Conservation (phyloP, 1,140 invertebrate genomes). For the Neodiprion pinetum region DNA sequence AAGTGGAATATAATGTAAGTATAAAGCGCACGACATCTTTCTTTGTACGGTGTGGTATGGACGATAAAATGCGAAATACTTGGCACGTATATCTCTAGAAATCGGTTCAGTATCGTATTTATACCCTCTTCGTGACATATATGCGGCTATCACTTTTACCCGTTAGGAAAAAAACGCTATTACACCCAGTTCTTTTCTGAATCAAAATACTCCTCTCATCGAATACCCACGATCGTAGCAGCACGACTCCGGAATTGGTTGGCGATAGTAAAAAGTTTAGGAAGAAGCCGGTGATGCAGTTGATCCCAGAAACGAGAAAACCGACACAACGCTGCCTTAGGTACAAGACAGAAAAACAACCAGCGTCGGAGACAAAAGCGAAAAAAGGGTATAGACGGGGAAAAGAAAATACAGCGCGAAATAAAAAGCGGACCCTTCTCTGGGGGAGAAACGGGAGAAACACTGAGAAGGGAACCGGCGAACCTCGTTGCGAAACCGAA, state of each 20-base stretch:
- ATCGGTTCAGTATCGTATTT: not conserved
- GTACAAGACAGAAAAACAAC: slow-evolving; percentile 10
- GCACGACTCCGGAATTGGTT: slow-evolving; percentile 40
- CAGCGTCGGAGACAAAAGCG: slow-evolving; percentile 6
- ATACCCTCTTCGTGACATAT: not conserved
- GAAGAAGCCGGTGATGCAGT: slow-evolving; percentile 34
- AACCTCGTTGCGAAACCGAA: not conserved
- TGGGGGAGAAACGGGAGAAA: not conserved
- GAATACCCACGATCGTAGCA: not conserved
- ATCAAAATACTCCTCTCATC: not conserved
- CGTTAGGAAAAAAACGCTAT: too few relatives aligned
- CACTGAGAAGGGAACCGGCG: not conserved
- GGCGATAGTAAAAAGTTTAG: slow-evolving; percentile 22
- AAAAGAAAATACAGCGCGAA: slow-evolving; percentile 6
- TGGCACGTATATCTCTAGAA: not conserved
- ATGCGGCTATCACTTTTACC: not conserved
- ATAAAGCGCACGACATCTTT: too few relatives aligned
- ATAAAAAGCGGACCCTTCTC: not conserved
- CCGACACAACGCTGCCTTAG: slow-evolving; percentile 7
- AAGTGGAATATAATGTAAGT: too few relatives aligned
- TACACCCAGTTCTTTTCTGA: not conserved
- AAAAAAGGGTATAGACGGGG: slow-evolving; percentile 7
- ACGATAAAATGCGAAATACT: too few relatives aligned
- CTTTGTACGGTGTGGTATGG: too few relatives aligned
- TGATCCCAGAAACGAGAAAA: slow-evolving; percentile 45